Base-by-base conservation (phyloP, 2,113 vertebrate genomes). In the Nothobranchius kuhntae region DNA sequence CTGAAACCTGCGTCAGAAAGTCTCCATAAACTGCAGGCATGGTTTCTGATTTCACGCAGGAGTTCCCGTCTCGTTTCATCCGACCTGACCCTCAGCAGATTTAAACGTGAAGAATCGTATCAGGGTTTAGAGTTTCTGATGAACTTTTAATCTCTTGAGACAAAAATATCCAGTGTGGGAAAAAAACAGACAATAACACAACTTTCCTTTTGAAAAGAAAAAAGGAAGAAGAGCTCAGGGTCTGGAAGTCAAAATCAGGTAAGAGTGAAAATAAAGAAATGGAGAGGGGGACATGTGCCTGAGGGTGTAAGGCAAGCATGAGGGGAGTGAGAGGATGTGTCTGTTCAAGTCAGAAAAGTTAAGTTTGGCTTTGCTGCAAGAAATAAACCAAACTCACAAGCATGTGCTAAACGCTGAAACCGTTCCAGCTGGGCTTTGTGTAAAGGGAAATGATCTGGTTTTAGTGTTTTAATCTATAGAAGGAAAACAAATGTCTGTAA, bases 271-370 rank as follows among this genome's bases (percentile, higher is more conserved):
- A 36, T 0, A 7, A 4, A 11, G 12, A 40, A 9, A 11, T 30
- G 46, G 1, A 7, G 26, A 56, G 21, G 10, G 38, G 57, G 48
- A 14, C 3, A 6, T 4, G n/a, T 30, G 26, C 51, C 53, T 2
- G 7, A 54, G 47, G 61, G 17, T 14, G 36, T 15, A 35, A 36
- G n/a, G 40, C 59, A 3, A 61, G 36, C 46, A 24, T 64, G 8
- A 26, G 6, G 14, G 21, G 51, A 45, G 15, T 12, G 12, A 30
- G 45, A 3, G 48, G 12, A 44, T 26, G 62, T 10, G 38, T n/a
- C 9, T 1, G 1, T 5, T 3, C 70, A 68, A 53, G 72, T 65
- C 48, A 17, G 61, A 6, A 64, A 51, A 54, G 72, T 78, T 78
- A 74, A 51, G 47, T 70, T 42, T 73, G 61, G 9, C 44, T n/a